Evolutionary conservation across 2,113 vertebrate genomes (phyloP).

Genomic region (Rhea americana): DNA sequence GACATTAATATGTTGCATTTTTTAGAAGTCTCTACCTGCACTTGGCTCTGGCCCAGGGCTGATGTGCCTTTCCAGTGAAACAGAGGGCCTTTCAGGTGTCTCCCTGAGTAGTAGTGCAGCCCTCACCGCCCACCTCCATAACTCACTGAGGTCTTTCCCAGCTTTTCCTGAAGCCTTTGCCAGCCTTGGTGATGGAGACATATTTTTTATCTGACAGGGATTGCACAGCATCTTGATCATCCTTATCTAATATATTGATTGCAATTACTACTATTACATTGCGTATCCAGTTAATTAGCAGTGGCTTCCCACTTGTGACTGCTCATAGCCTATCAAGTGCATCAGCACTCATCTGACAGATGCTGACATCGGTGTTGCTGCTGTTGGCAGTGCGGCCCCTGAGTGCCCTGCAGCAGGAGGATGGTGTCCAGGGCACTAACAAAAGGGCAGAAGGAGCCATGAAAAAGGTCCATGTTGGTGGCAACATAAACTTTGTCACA

Average conservation of each 20-base stretch:
- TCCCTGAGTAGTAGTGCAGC: background rate
- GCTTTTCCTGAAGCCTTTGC: background rate
- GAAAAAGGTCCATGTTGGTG: fast-evolving
- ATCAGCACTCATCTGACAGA: background rate
- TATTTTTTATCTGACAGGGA: conserved; percentile 20
- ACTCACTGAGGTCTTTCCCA: conserved; percentile 27
- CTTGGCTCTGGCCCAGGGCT: background rate
- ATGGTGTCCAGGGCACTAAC: background rate
- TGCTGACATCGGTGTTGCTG: background rate
- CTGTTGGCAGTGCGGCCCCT: background rate
- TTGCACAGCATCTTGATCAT: background rate
- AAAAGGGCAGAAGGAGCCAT: background rate
- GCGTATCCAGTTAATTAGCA: conserved; percentile 51
- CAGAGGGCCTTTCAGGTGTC: background rate
- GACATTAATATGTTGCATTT: background rate
- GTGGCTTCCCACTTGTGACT: background rate
- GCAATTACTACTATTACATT: conserved; percentile 42
- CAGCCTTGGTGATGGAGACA: conserved; percentile 25
- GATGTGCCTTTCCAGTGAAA: background rate
- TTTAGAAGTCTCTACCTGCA: background rate
- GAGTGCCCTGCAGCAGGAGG: fast-evolving
- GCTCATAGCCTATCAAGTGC: background rate
- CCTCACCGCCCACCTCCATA: conserved; percentile 21
- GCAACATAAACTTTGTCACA: background rate
- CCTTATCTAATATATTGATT: conserved; percentile 32